Evolutionary conservation across 2,888 invertebrate genomes (phyloP).

Genomic region (Ellobium chinense): DNA sequence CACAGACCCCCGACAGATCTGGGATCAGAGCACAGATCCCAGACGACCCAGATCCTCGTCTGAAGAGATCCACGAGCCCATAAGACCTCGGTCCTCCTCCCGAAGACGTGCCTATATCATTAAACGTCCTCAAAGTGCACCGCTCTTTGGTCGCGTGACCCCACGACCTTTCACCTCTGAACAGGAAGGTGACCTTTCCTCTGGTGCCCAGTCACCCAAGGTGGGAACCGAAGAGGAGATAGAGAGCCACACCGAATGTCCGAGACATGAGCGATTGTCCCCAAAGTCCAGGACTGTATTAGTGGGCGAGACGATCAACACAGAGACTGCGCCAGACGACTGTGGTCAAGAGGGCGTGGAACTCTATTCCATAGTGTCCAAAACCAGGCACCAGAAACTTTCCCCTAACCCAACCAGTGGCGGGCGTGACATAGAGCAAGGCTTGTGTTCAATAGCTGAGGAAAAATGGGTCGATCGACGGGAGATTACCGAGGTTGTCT

Average conservation of each 20-base stretch:
- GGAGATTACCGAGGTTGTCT: too few relatives aligned
- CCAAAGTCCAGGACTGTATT: too few relatives aligned
- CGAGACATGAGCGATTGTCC: too few relatives aligned
- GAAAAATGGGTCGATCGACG: background rate
- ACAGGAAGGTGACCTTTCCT: background rate
- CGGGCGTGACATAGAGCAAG: background rate
- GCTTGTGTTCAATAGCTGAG: background rate
- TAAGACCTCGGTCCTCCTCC: background rate
- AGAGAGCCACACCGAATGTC: too few relatives aligned
- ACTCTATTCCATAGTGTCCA: background rate
- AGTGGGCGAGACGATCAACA: background rate
- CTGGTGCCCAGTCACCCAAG: background rate
- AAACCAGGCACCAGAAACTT: too few relatives aligned
- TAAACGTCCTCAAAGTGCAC: constrained; percentile 36
- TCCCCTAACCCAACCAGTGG: background rate
- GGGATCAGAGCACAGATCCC: background rate
- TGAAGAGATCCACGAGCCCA: background rate
- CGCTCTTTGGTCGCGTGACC: constrained; percentile 27
- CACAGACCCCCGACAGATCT: background rate
- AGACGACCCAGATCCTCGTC: too few relatives aligned
- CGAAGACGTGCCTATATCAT: constrained; percentile 37
- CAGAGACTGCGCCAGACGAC: background rate
- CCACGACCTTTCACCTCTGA: background rate
- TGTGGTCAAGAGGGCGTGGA: background rate
- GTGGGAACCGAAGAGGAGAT: too few relatives aligned